Evolutionary conservation across 2,888 invertebrate genomes (phyloP), one percentile per base, ranked within the genome.

Genomic region (Drosophila quinaria): DNA sequence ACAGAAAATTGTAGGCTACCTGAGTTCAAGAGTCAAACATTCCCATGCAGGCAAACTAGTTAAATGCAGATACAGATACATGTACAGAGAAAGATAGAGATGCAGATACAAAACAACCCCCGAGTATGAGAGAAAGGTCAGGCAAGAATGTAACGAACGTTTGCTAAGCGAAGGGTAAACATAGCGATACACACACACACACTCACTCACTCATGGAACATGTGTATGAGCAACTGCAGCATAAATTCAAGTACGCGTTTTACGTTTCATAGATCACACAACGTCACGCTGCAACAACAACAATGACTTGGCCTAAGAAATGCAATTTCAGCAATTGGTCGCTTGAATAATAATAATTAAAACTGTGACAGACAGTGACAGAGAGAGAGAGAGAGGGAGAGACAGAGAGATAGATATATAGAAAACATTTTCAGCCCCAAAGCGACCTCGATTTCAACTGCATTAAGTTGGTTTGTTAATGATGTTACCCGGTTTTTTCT

Each of bases 381-480:
- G 31, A 2, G 22, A 46, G 13, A 25, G 46, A 22, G 25, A 22
- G 22, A n/a, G 13, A 19, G 22, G 1, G 6, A 44, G 11, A 22
- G 8, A 17, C 1, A 33, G 42, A 15, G 5, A 25, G 11, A 8
- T 35, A 37, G 25, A 11, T 17, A 22, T 10, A 47, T 33, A 35
- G 35, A 35, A 13, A 46, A 25, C 71, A 71, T 54, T 50, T 60
- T 39, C 63, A 60, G 64, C 63, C 62, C 59, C 72, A 65, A 54
- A 60, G 55, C 90, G 91, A 90, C 91, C 91, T 91, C 91, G 91
- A 83, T 91, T 76, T 62, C 76, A 73, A 70, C 67, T 74, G 55
- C 71, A 58, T 62, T 61, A 46, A 47, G 15, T 33, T 17, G 41
- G 64, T 74, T 61, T 70, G 70, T 58, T 79, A 82, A 80, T 86